Evolutionary conservation across 1,140 invertebrate genomes (phyloP).

Genomic region (Cyclina sinensis): DNA sequence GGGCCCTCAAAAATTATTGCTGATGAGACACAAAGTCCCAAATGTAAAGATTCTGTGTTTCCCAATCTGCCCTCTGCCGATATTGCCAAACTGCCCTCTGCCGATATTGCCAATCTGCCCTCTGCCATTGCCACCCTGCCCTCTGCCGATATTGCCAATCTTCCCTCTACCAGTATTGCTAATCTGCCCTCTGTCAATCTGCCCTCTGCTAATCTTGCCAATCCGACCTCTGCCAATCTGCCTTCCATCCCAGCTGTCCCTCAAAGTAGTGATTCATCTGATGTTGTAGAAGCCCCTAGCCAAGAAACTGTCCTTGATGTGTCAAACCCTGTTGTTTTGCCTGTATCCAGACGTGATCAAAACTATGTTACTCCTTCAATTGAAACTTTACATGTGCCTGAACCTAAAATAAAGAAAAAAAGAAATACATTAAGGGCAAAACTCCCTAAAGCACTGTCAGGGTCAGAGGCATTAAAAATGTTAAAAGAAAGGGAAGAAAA

Average conservation of each 20-base stretch:
- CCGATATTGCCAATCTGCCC: too few species aligned
- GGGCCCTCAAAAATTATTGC: background rate
- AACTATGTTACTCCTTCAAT: too few species aligned
- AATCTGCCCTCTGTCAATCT: background rate
- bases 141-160: background rate
- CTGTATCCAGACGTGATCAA: background rate
- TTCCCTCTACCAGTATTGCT: background rate
- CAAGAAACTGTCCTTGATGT: background rate
- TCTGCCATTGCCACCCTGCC: too few species aligned
- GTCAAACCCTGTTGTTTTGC: background rate
- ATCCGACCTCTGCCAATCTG: too few species aligned
- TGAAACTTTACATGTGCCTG: too few species aligned
- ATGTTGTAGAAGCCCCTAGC: too few species aligned
- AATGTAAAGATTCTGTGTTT: too few species aligned
- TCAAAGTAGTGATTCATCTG: too few species aligned
- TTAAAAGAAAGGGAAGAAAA: slow-evolving; percentile 9
- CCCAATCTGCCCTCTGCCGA: too few species aligned
- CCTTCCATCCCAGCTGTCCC: too few species aligned
- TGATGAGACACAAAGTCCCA: too few species aligned
- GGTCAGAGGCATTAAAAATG: slow-evolving; percentile 10
- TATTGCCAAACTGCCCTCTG: too few species aligned
- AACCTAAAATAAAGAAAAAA: background rate
- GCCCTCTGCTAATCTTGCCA: background rate
- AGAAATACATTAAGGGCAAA: background rate
- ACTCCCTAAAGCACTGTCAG: slow-evolving; percentile 34